Conservation (phyloP, 2,113 vertebrate species). For the Lichenostomus cassidix region DNA sequence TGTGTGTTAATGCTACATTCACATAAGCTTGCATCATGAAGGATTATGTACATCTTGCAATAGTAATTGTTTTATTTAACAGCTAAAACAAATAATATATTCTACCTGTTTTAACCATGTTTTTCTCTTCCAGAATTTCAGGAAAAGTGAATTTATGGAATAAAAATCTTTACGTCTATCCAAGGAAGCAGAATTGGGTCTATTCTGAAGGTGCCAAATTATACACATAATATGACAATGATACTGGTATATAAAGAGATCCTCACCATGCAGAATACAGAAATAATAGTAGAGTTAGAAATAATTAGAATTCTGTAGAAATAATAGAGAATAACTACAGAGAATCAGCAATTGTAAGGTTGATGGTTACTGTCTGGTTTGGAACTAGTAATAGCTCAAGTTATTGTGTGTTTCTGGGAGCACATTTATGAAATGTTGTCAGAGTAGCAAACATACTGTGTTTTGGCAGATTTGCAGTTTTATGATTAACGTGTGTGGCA, state of each 20-base stretch:
- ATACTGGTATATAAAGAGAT: not conserved
- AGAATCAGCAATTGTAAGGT: not conserved
- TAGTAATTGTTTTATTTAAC: not conserved
- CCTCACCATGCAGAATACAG: not conserved
- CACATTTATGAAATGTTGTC: not conserved
- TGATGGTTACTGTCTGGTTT: not conserved
- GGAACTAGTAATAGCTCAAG: not conserved
- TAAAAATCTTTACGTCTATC: conserved; percentile 35
- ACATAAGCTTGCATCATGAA: not conserved
- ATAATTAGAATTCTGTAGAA: not conserved
- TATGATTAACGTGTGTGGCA: not conserved
- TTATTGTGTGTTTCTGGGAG: not conserved
- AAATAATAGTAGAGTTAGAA: not conserved
- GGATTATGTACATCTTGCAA: not conserved
- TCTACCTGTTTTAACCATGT: not conserved
- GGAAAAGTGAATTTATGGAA: conserved; percentile 36
- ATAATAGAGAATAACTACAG: not conserved
- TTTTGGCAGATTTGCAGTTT: not conserved
- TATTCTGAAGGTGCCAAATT: not conserved
- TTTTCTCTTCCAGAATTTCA: conserved; percentile 64
- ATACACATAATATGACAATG: not conserved
- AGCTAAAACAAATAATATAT: not conserved
- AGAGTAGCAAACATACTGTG: not conserved
- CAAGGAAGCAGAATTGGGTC: conserved; percentile 15
- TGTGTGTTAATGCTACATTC: not conserved